Base-by-base conservation (phyloP, 2,888 invertebrate species). In the Iphiclides podalirius region DNA sequence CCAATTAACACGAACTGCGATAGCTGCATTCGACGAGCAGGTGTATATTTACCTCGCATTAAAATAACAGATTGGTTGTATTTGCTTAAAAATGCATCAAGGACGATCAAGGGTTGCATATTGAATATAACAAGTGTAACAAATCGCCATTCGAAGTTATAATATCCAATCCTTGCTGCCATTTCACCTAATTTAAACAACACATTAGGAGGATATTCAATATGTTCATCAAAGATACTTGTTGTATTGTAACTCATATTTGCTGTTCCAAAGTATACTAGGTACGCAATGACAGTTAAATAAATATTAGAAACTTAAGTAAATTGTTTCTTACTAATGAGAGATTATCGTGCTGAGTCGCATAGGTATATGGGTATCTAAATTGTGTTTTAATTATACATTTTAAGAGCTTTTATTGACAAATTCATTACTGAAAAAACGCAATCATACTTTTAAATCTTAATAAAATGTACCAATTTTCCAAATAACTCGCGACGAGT, bases 81-180 rank as follows among this genome's bases (percentile, higher is more conserved):
- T 17, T 59, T 45, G 15, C 31, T 62, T 41, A 78, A 50, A 55
- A 80, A 81, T n/a, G 61, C 56, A 17, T 71, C 57, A 13, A 75
- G 47, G 6, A 69, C 66, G 11, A 67, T 36, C 8, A 58, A 52
- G 8, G 67, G 54, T 8, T 71, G 33, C 1, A 67, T 49, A 41
- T 61, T 69, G 47, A 65, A 74, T 44, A 79, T 59, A 2, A 78
- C 59, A 0, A 79, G 48, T 1, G 75, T 73, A 1, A 73, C 50
- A 26, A 67, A 79, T 2, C 76, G 71, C 79, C 76, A 79, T 55
- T 78, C 67, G 44, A 76, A 81, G 58, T 79, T 80, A 34, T 73
- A 59, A 43, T 56, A 67, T 0, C 75, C 75, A n/a, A 81, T 66
- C 52, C 74, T 76, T 8, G 79, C 74, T 6, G 75, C 74, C n/a